phyloP scores from a whole-genome alignment of 30 jellyfish, hydroid and myxozoan genomes.

The Chrysaora quinquecirrha region DNA sequence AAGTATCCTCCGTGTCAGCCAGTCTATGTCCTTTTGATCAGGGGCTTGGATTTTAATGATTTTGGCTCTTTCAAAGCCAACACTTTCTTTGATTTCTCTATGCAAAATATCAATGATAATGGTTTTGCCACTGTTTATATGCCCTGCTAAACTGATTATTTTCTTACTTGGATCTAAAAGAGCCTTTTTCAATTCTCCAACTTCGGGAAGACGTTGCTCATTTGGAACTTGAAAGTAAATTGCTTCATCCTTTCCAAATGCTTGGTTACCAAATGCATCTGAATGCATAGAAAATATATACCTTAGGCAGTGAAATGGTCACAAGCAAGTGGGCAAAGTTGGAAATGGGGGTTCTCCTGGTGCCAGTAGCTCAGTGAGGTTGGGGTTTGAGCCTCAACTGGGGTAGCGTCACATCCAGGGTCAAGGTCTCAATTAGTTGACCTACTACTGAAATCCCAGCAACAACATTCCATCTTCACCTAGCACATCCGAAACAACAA shows the following conservation, averaged over 20 bases:
- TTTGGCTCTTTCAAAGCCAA: slow-evolving; percentile 2
- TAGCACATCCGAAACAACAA: no score
- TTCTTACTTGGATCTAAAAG: slow-evolving; percentile 6
- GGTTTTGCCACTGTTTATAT: slow-evolving; percentile 41
- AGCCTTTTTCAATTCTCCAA: neutral
- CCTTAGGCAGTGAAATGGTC: no score
- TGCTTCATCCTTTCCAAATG: neutral
- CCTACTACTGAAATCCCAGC: no score
- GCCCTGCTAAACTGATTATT: slow-evolving; percentile 55
- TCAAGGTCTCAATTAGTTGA: no score
- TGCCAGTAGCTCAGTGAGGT: no score
- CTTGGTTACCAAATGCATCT: no score
- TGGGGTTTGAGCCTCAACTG: no score
- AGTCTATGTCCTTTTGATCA: neutral
- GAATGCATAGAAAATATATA: no score
- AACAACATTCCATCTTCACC: no score
- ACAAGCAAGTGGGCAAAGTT: no score
- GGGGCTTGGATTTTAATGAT: slow-evolving; percentile 7
- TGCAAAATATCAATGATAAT: slow-evolving; percentile 25
- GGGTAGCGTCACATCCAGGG: no score
- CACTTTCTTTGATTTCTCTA: neutral
- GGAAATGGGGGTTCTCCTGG: no score
- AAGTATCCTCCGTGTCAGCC: slow-evolving; percentile 26
- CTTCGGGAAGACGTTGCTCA: neutral
- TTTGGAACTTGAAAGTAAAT: neutral